Conservation (phyloP, 2,797 vertebrate genomes). For the Lates japonicus region DNA sequence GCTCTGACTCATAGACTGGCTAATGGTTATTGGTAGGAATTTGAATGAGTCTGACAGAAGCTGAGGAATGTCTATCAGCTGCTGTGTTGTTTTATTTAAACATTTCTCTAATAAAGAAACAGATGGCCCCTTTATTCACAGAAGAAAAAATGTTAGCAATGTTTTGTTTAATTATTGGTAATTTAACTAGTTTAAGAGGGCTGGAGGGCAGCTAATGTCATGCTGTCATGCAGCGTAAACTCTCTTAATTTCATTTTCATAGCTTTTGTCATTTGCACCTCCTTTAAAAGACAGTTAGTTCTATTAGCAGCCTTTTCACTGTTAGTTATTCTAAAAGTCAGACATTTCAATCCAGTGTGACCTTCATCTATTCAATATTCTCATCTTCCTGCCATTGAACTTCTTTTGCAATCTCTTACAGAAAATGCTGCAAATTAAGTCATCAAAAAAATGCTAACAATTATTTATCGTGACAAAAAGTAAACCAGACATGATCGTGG, state of each 20-base stretch:
- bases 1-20: slow-evolving; percentile 31
- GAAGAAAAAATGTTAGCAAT: background rate
- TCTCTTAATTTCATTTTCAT: background rate
- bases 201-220: background rate
- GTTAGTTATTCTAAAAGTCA: slow-evolving; percentile 14
- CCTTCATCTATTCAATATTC: background rate
- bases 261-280: background rate
- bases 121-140: background rate
- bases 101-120: background rate
- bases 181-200: background rate
- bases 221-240: background rate
- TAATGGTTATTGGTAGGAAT: slow-evolving; percentile 37
- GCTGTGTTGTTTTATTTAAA: slow-evolving; percentile 7
- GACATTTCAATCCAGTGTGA: background rate
- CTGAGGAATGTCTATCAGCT: slow-evolving; percentile 14
- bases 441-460: background rate
- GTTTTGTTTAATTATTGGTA: slow-evolving; percentile 1
- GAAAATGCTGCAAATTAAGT: background rate
- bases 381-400: background rate
- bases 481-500: background rate
- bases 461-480: background rate
- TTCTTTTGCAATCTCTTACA: background rate
- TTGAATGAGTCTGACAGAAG: slow-evolving; percentile 9
- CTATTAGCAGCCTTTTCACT: slow-evolving; percentile 1
- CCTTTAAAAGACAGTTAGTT: background rate